Conservation (phyloP, 2,113 vertebrate genomes). For the Notothenia rossii region DNA sequence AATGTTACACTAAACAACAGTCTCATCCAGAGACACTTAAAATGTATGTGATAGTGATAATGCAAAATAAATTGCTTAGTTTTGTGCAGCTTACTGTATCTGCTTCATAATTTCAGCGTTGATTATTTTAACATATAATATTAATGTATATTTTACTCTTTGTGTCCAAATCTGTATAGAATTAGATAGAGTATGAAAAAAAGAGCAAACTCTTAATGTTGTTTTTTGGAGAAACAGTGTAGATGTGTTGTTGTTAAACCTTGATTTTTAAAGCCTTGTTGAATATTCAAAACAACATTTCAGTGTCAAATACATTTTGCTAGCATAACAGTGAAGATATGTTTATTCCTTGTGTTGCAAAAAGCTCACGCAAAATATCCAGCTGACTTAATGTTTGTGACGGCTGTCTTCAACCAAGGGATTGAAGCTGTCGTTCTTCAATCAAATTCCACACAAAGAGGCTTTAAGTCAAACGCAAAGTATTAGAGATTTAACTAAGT, state of each 20-base stretch:
- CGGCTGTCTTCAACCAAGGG: constrained; percentile 23
- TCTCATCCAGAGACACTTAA: constrained; percentile 31
- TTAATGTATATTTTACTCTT: too few species aligned
- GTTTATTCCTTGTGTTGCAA: constrained; percentile 12
- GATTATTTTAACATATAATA: background rate
- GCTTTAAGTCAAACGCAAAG: constrained; percentile 14
- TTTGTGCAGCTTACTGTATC: constrained; percentile 18
- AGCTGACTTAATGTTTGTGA: constrained; percentile 19
- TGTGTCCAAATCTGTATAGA: too few species aligned
- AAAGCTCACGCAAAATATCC: background rate
- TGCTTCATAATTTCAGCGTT: constrained; percentile 28
- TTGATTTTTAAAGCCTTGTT: constrained; percentile 1
- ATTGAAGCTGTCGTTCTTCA: constrained; percentile 37
- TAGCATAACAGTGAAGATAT: background rate
- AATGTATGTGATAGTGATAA: constrained; percentile 50
- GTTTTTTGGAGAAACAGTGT: background rate
- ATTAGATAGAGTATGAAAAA: too few species aligned
- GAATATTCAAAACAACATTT: constrained; percentile 11
- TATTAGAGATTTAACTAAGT: background rate
- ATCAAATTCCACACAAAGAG: constrained; percentile 9
- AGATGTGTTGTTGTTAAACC: constrained; percentile 3
- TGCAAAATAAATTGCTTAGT: constrained; percentile 13
- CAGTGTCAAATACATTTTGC: constrained; percentile 13
- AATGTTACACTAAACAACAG: constrained; percentile 49
- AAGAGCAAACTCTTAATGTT: background rate